A percentile compares a stretch with the other conserved stretches of the same genome.
Evolutionary conservation across 2,888 invertebrate species (phyloP).

Genomic region (Dilophus febrilis): DNA sequence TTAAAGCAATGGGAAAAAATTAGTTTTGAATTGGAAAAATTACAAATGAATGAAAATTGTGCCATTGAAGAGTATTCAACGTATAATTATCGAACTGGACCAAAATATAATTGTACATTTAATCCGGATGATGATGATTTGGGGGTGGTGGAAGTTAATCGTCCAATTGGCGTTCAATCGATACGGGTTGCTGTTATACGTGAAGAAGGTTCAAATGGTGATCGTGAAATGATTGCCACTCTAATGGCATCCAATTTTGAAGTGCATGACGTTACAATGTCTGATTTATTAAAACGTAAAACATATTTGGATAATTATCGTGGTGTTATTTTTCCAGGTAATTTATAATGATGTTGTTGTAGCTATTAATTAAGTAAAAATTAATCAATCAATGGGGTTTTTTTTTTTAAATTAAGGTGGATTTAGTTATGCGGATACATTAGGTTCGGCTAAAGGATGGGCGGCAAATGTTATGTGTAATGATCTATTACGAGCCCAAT

Average conservation of each 20-base stretch:
- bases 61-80: slow-evolving; percentile 62
- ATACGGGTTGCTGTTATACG: slow-evolving; percentile 77
- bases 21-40: slow-evolving; percentile 72
- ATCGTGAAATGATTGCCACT: slow-evolving; percentile 91
- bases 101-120: slow-evolving; percentile 54
- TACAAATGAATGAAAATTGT: slow-evolving; percentile 67
- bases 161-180: slow-evolving; percentile 16
- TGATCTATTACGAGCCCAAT: slow-evolving; percentile 52
- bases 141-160: slow-evolving; percentile 8
- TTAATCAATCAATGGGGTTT: too few species aligned
- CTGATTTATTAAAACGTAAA: slow-evolving; percentile 58
- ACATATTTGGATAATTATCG: slow-evolving; percentile 63
- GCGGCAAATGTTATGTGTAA: slow-evolving; percentile 81
- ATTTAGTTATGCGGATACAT: slow-evolving; percentile 95
- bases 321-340: slow-evolving; percentile 78
- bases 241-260: slow-evolving; percentile 75
- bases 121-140: slow-evolving; percentile 40
- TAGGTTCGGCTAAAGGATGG: slow-evolving; percentile 98
- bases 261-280: slow-evolving; percentile 90
- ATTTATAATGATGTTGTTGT: not conserved
- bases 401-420: slow-evolving; percentile 38
- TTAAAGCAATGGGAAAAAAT: slow-evolving; percentile 91
- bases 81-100: slow-evolving; percentile 48
- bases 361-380: too few species aligned
- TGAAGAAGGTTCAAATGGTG: slow-evolving; percentile 90